Evolutionary conservation across 1,140 invertebrate species (phyloP), one percentile per base, ranked within the genome.

Genomic region (Oryzaephilus surinamensis): DNA sequence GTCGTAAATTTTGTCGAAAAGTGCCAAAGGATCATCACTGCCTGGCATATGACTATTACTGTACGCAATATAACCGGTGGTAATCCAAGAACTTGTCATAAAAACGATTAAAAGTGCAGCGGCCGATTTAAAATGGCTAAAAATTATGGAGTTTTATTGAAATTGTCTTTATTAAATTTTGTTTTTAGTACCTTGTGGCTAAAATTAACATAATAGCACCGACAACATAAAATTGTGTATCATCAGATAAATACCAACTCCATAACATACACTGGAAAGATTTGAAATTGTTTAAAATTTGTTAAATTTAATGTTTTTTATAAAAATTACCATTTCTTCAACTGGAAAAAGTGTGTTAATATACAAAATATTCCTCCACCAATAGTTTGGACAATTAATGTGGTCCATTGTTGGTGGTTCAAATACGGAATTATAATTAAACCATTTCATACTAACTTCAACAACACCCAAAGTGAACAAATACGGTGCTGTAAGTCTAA

Each of bases 171-270:
- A 11, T 18, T 33, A 20, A 10, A 12, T 33, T 11, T 33, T 11
- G n/a, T 12, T 16, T 2, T 33, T 7, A 16, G 50, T 51, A 60
- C 57, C 51, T 66, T 43, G 68, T 74, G 2, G 81, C 82, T 24
- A 86, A 51, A 30, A 88, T 82, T 2, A 88, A 62, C 7, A 87
- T 76, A 5, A 87, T 73, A 1, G 79, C 79, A 18, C 83, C 83
- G 16, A 88, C 70, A 13, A 84, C 71, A 52, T 86, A 88, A 61
- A 87, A 87, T 54, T 88, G 84, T 0, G 83, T 85, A 52, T 88
- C 84, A 46, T 87, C 83, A 0, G 84, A 82, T n/a, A 88, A 60
- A 52, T 88, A 87, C 84, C 84, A 88, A 66, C 83, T 87, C 84
- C 84, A 88, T 15, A 86, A 54, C 83, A 87, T 87, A 52, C 84